These are phyloP conservation scores for Adelphocoris suturalis DNA, from an alignment of 2,888 invertebrate species.

Conservation along the genomic window DNA sequence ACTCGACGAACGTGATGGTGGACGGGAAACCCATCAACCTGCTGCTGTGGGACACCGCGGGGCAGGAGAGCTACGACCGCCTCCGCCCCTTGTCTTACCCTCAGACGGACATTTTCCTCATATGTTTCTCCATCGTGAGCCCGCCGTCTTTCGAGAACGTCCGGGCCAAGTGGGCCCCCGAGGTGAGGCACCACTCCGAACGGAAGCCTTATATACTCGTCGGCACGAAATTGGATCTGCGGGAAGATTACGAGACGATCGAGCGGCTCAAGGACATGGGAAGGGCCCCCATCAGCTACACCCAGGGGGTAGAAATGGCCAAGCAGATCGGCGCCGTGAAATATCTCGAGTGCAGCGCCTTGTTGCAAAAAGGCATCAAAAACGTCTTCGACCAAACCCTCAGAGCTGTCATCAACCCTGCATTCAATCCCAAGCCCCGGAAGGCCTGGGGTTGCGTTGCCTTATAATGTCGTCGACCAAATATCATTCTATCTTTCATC, in stretches of 20 bases:
- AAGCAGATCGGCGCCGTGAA: background rate
- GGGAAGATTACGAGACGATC: background rate
- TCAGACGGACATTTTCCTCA: background rate
- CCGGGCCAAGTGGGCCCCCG: background rate
- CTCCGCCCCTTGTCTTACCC: constrained; percentile 82
- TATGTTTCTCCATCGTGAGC: background rate
- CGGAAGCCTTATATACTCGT: background rate
- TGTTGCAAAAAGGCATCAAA: background rate
- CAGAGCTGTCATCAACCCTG: background rate
- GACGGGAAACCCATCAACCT: background rate
- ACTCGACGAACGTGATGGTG: background rate
- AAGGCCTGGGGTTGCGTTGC: background rate
- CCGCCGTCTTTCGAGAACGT: background rate
- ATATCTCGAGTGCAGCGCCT: background rate
- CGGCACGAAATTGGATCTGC: constrained; percentile 12
- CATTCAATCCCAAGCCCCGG: background rate
- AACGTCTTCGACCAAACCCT: background rate
- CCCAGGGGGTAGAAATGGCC: background rate
- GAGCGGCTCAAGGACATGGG: background rate
- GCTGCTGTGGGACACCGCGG: constrained; percentile 81
- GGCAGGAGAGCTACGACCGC: constrained; percentile 98
- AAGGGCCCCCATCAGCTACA: background rate
- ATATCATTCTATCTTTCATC: too few relatives aligned
- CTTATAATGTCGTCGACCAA: too few relatives aligned
- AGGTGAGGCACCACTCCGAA: background rate